phyloP scores from a whole-genome alignment of 2,797 vertebrate genomes.

The Austrolebias charrua region DNA sequence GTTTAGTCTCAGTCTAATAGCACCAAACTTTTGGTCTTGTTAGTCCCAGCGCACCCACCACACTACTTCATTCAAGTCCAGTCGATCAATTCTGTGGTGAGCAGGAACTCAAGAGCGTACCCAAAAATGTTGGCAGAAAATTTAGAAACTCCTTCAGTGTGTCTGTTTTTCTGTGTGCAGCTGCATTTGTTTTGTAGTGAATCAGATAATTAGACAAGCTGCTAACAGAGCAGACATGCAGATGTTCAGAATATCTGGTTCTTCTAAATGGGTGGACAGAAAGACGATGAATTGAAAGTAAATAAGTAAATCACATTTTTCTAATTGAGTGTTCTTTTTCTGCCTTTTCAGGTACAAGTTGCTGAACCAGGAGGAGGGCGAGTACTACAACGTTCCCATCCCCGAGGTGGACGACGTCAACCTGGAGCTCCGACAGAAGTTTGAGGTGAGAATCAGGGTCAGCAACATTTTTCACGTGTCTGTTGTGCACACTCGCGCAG shows the following conservation, averaged over 20 bases:
- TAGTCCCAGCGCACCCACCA: no score
- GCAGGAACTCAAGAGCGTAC: slow-evolving; percentile 25
- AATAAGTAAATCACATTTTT: not conserved
- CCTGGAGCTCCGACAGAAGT: slow-evolving; percentile 91
- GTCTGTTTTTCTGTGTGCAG: not conserved
- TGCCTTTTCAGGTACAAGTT: slow-evolving; percentile 89
- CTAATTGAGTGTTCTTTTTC: no score
- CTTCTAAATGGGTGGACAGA: not conserved
- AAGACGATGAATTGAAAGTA: not conserved
- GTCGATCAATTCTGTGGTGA: slow-evolving; percentile 33
- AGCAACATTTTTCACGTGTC: not conserved
- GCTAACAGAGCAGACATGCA: slow-evolving; percentile 9
- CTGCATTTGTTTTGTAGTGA: slow-evolving; percentile 4
- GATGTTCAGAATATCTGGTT: not conserved
- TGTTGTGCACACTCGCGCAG: slow-evolving; percentile 1
- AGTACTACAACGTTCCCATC: slow-evolving; percentile 97
- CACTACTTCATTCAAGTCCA: no score
- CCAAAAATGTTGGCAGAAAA: slow-evolving; percentile 13
- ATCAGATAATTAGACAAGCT: slow-evolving; percentile 26
- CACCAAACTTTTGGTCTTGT: no score
- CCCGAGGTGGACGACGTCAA: slow-evolving; percentile 91
- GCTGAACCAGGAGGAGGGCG: slow-evolving; percentile 95
- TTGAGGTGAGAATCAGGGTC: slow-evolving; percentile 84
- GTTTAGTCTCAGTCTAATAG: no score
- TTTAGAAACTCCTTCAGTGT: slow-evolving; percentile 6